Conservation (phyloP, 2,888 invertebrate species). For the Poecilobothrus nobilitatus region DNA sequence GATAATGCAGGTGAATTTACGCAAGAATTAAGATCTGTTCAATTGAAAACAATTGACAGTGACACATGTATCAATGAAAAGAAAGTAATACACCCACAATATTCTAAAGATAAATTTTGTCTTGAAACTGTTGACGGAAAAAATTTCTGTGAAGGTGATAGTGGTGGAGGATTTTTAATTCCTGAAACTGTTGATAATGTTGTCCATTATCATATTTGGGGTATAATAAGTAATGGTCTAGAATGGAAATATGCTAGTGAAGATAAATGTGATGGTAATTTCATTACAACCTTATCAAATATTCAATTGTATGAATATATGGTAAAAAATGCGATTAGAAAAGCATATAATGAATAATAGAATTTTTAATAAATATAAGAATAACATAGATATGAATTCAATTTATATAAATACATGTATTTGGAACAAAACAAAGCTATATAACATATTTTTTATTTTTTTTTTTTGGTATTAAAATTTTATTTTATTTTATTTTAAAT, state of each 20-base stretch:
- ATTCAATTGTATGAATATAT: no score
- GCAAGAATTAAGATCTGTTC: constrained; percentile 21
- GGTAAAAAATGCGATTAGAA: no score
- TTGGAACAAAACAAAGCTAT: no score
- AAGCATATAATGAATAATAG: no score
- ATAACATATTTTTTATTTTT: no score
- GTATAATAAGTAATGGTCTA: constrained; percentile 27
- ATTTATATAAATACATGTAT: no score
- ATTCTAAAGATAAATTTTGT: constrained; percentile 35
- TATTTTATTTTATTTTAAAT: no score
- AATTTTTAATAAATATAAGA: no score
- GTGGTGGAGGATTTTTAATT: constrained; percentile 31
- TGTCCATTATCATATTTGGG: constrained; percentile 26
- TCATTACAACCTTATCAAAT: no score
- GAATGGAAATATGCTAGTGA: background rate
- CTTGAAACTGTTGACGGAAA: constrained; percentile 25
- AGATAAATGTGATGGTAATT: background rate
- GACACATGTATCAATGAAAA: constrained; percentile 21
- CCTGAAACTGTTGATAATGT: constrained; percentile 8
- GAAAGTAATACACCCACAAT: background rate
- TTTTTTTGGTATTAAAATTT: no score
- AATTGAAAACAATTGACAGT: constrained; percentile 23
- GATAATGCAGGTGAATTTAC: constrained; percentile 19
- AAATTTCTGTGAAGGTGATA: constrained; percentile 29
- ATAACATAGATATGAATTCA: no score